Conservation (phyloP, 1,140 invertebrate species). For the Thaumetopoea pityocampa region DNA sequence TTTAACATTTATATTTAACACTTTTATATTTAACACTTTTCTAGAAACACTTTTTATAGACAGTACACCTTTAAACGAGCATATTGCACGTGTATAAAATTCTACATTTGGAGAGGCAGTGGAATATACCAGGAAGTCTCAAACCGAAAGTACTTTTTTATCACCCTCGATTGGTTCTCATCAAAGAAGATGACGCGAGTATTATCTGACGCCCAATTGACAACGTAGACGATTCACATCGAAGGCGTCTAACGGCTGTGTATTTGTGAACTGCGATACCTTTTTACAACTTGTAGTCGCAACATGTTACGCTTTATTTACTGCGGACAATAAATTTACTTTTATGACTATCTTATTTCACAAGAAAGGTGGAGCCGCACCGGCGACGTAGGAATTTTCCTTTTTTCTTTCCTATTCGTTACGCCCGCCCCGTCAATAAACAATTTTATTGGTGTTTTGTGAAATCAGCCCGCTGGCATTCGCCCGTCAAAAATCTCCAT, state of each 20-base stretch:
- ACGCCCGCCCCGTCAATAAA: conserved; percentile 35
- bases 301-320: conserved; percentile 58
- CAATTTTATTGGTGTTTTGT: conserved; percentile 45
- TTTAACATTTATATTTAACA: too few species aligned
- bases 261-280: conserved; percentile 17
- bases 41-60: too few species aligned
- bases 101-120: too few species aligned
- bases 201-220: too few species aligned
- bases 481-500: conserved; percentile 9
- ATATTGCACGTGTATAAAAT: too few species aligned
- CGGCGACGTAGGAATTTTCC: conserved; percentile 33
- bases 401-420: conserved; percentile 36
- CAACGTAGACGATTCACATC: conserved; percentile 10
- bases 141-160: too few species aligned
- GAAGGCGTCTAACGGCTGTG: conserved; percentile 21
- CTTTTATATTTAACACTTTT: too few species aligned
- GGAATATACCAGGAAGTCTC: too few species aligned
- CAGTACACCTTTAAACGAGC: too few species aligned
- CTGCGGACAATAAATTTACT: conserved; percentile 51
- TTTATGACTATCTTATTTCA: conserved; percentile 58
- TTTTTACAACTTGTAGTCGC: conserved; percentile 40
- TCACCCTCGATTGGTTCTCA: neutral
- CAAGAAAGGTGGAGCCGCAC: conserved; percentile 27
- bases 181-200: neutral
- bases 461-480: conserved; percentile 6